Evolutionary conservation across 2,797 vertebrate genomes (phyloP).

Genomic region (Lutjanus campechanus): DNA sequence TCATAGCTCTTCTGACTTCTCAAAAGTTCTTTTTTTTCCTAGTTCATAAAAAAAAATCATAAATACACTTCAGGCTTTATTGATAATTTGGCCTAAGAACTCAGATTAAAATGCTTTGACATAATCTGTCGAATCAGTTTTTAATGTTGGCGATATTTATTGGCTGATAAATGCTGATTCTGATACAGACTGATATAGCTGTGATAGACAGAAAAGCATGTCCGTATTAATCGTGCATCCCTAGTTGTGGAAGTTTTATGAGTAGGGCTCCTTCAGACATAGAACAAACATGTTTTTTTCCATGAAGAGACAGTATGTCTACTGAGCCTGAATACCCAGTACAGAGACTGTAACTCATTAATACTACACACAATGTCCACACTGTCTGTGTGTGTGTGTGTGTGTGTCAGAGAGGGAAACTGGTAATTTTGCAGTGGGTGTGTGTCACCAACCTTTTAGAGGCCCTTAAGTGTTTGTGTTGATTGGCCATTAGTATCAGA

Average conservation of each 20-base stretch:
- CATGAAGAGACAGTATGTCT: background rate
- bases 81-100: no score
- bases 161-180: no score
- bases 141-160: no score
- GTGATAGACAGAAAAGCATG: no score
- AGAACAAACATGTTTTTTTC: background rate
- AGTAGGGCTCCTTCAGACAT: background rate
- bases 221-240: no score
- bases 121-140: no score
- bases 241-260: background rate
- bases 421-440: slow-evolving; percentile 61
- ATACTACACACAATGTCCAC: background rate
- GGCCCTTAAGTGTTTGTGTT: slow-evolving; percentile 82
- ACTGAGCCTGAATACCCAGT: background rate
- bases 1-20: no score
- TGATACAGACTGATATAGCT: no score
- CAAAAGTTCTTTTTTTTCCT: no score
- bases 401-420: slow-evolving; percentile 21
- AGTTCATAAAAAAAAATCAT: no score
- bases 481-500: slow-evolving; percentile 83
- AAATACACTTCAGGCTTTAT: no score
- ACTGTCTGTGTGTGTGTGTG: slow-evolving; percentile 3
- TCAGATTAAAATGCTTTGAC: no score
- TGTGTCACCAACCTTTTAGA: slow-evolving; percentile 63
- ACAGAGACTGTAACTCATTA: background rate